Percentiles rank a stretch among this genome's conserved stretches.
phyloP scores from a whole-genome alignment of 2,113 vertebrate species.

The Leptocoma aspasia region DNA sequence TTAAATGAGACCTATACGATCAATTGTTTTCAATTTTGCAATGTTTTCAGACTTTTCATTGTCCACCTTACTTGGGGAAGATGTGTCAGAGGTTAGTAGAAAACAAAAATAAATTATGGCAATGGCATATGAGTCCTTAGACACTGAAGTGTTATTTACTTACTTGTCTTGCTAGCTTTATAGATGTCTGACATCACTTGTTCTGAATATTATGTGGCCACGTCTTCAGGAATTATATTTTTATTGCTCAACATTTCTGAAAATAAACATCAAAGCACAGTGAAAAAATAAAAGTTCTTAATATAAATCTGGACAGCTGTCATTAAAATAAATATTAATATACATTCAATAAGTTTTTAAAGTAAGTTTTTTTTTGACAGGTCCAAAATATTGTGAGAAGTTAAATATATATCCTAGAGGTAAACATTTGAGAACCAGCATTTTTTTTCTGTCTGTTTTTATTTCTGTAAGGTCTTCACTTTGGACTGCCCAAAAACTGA shows the following conservation, averaged over 20 bases:
- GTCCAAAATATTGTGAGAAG: background rate
- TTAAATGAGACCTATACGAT: background rate
- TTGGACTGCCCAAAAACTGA: background rate
- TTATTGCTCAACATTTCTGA: background rate
- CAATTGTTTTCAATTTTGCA: background rate
- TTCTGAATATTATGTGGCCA: background rate
- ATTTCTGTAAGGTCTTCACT: background rate
- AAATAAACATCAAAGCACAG: background rate
- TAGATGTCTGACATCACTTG: background rate
- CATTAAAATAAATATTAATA: background rate
- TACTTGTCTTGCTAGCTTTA: background rate
- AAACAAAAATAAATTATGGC: background rate
- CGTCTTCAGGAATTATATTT: background rate
- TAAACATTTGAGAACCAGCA: background rate
- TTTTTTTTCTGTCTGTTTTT: background rate
- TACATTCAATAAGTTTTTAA: background rate
- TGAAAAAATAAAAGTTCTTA: background rate
- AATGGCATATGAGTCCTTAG: background rate
- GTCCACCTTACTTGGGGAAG: background rate
- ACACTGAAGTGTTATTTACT: background rate
- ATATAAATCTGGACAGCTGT: background rate
- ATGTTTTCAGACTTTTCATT: background rate
- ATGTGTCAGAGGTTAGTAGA: background rate
- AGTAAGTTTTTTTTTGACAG: background rate
- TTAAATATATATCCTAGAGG: background rate